Evolutionary conservation across 2,113 vertebrate genomes (phyloP), one percentile per base, ranked within the genome.

Genomic region (Rattus rattus): DNA sequence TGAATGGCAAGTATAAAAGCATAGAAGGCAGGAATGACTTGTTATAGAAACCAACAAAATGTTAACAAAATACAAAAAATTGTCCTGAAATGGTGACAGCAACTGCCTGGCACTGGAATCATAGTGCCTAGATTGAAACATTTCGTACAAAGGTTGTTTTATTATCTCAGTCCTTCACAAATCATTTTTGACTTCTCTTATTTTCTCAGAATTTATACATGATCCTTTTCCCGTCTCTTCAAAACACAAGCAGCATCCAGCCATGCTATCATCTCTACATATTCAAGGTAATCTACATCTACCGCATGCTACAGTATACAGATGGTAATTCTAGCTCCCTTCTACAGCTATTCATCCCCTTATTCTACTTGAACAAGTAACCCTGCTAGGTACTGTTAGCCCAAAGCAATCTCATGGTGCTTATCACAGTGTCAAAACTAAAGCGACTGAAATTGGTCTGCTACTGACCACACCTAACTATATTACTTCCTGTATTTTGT

Each of bases 21-120:
- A 43, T 26, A 84, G 13, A 63, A 12, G 24, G 13, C 20, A 61
- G 56, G 12, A 28, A 61, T 8, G 30, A 84, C 11, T 84, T 61
- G 12, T 61, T 43, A 61, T 30, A 87, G 63, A 93, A 95, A n/a
- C 30, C 28, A 94, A 92, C 2, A 36, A 94, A 90, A 95, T 92
- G 1, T 76, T 43, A 43, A 43, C 80, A 94, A 94, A 72, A 47
- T 70, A 81, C 6, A 81, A 70, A 93, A 84, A 12, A 0, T 73
- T n/a, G 59, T 90, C 43, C 33, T 81, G n/a, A 96, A 87, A 96
- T 76, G 5, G 11, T 70, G 24, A 5, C 52, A 70, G 39, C 13
- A 89, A 19, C 24, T 14, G 69, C 33, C 65, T 19, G 49, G 33
- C 52, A 30, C 7, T 22, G 77, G 39, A 69, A 67, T 75, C 22